Percentiles rank a stretch among this genome's conserved stretches.
phyloP scores from a whole-genome alignment of 2,797 vertebrate genomes.

The Sebastes hubbsi region DNA sequence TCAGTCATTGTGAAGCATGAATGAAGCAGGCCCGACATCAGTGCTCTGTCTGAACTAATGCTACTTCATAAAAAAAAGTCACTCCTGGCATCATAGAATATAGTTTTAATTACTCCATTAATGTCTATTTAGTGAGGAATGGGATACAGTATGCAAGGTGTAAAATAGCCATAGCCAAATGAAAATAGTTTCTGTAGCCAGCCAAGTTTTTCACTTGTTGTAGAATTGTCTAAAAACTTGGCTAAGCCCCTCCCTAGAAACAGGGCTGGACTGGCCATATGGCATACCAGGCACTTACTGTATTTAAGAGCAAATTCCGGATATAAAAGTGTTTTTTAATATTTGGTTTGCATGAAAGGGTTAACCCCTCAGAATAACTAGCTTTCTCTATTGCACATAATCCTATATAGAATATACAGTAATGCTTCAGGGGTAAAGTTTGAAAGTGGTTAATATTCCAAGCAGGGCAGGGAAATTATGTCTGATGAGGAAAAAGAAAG shows the following conservation, averaged over 20 bases:
- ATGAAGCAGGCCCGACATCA: too few species aligned
- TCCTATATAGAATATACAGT: not conserved
- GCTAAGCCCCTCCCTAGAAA: too few species aligned
- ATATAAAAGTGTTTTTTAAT: not conserved
- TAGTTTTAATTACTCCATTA: not conserved
- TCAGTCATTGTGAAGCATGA: too few species aligned
- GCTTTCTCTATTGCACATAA: slow-evolving; percentile 4
- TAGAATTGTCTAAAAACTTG: too few species aligned
- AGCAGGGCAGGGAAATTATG: slow-evolving; percentile 55
- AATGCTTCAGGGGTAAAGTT: not conserved
- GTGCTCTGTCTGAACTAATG: too few species aligned
- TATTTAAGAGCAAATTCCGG: not conserved
- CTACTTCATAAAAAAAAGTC: not conserved
- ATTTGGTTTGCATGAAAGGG: not conserved
- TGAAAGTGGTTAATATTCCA: slow-evolving; percentile 63
- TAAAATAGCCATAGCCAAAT: not conserved
- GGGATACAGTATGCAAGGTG: not conserved
- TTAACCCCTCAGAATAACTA: not conserved
- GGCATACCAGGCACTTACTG: not conserved
- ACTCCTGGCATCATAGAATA: not conserved
- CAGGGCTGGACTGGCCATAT: too few species aligned
- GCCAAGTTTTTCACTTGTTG: not conserved
- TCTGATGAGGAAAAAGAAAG: slow-evolving; percentile 60
- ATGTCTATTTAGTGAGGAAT: not conserved
- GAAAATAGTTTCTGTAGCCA: not conserved